phyloP scores from a whole-genome alignment of 2,888 invertebrate genomes.

The Sinhomidia bicolor region DNA sequence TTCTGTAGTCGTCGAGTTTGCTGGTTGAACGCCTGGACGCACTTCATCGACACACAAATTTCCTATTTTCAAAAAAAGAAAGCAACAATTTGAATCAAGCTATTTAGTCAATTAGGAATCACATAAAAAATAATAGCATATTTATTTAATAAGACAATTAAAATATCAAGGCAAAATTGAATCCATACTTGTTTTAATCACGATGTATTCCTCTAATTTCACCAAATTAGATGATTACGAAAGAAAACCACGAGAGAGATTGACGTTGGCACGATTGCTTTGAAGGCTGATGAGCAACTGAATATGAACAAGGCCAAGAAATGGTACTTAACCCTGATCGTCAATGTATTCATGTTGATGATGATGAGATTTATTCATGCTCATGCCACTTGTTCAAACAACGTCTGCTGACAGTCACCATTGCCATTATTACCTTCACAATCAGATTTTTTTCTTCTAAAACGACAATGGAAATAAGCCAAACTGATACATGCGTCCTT shows the following conservation, averaged over 20 bases:
- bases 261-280: constrained; percentile 23
- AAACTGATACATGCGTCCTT: not conserved
- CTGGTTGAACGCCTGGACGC: constrained; percentile 72
- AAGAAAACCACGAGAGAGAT: not conserved
- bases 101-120: not conserved
- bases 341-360: not conserved
- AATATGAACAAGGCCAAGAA: constrained; percentile 47
- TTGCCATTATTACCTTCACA: not conserved
- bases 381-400: not conserved
- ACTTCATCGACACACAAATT: constrained; percentile 79
- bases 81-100: not conserved
- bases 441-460: not conserved
- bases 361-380: too few species aligned
- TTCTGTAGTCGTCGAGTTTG: constrained; percentile 77
- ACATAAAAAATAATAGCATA: not conserved
- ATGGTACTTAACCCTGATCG: constrained; percentile 25
- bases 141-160: not conserved
- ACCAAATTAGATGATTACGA: not conserved
- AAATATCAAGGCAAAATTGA: too few species aligned
- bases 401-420: not conserved
- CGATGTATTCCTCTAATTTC: not conserved
- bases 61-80: not conserved
- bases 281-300: constrained; percentile 39
- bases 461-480: constrained; percentile 29
- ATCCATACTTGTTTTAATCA: not conserved